Conservation (phyloP, 1,140 invertebrate species). For the Chelonus insularis region DNA sequence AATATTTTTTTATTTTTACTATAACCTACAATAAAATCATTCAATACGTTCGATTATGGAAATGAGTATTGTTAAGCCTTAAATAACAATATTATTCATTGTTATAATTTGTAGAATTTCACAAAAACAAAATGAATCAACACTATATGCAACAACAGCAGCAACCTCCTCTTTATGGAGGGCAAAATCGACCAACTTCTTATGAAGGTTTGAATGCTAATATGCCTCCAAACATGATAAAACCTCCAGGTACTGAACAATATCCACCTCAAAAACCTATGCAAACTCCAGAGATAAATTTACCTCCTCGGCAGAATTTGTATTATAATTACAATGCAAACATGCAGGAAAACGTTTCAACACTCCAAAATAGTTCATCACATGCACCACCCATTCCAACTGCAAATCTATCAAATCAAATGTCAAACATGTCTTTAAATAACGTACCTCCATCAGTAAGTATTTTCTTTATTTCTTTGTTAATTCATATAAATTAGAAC, state of each 20-base stretch:
- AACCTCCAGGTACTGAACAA: conserved; percentile 26
- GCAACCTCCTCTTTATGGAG: conserved; percentile 36
- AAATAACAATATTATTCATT: too few species aligned
- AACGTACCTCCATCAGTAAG: conserved; percentile 25
- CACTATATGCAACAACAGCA: conserved; percentile 44
- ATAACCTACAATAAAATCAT: not conserved
- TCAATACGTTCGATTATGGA: too few species aligned
- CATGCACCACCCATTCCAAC: conserved; percentile 27
- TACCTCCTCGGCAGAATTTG: conserved; percentile 31
- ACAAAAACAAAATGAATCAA: conserved; percentile 44
- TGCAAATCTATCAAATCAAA: conserved; percentile 39
- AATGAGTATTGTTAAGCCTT: too few species aligned
- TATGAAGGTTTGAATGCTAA: conserved; percentile 41
- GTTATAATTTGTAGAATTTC: conserved; percentile 4
- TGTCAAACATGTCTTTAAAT: conserved; percentile 39
- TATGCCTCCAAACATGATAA: conserved; percentile 32
- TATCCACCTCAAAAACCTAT: conserved; percentile 35
- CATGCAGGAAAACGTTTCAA: conserved; percentile 33
- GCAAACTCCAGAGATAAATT: conserved; percentile 25
- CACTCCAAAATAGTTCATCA: conserved; percentile 19
- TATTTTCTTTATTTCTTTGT: not conserved
- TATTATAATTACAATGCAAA: conserved; percentile 38
- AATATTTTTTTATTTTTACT: too few species aligned
- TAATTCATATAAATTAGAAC: too few species aligned
- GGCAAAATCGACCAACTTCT: conserved; percentile 28